Conservation (phyloP, 30 jellyfish, hydroid and myxozoan species). For the Rhopilema esculentum region DNA sequence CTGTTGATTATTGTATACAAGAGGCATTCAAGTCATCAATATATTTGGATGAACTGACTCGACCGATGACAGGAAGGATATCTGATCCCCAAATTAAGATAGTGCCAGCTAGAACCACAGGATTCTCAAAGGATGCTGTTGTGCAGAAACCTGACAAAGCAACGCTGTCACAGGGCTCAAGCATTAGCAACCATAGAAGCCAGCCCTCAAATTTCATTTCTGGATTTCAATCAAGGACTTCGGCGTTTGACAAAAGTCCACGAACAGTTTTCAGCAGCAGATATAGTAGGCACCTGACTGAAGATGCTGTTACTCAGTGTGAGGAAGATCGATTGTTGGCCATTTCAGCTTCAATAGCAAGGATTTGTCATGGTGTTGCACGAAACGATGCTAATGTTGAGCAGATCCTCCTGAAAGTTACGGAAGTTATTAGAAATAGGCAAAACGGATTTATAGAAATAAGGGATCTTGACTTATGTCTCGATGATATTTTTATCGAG, state of each 20-base stretch:
- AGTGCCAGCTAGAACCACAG: background rate
- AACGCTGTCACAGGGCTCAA: background rate
- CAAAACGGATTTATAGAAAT: background rate
- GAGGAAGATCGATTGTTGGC: background rate
- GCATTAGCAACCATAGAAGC: background rate
- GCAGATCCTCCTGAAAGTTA: background rate
- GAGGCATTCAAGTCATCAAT: background rate
- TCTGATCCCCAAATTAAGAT: background rate
- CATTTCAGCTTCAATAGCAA: background rate
- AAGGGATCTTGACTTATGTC: conserved; percentile 1
- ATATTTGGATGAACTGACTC: background rate
- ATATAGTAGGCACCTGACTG: conserved; percentile 60
- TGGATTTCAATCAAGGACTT: background rate
- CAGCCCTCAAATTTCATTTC: background rate
- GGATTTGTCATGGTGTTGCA: conserved; percentile 33
- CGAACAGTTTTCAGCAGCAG: background rate
- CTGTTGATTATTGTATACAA: conserved; percentile 25
- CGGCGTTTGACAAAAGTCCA: background rate
- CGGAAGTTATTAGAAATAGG: background rate
- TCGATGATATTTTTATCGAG: conserved; percentile 11
- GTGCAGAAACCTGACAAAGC: background rate
- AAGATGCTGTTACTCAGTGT: background rate
- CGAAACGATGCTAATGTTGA: conserved; percentile 28
- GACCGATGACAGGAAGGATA: background rate
- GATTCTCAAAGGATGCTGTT: background rate